Conservation (phyloP, 2,797 vertebrate genomes). For the Gadopsis bispinosus region DNA sequence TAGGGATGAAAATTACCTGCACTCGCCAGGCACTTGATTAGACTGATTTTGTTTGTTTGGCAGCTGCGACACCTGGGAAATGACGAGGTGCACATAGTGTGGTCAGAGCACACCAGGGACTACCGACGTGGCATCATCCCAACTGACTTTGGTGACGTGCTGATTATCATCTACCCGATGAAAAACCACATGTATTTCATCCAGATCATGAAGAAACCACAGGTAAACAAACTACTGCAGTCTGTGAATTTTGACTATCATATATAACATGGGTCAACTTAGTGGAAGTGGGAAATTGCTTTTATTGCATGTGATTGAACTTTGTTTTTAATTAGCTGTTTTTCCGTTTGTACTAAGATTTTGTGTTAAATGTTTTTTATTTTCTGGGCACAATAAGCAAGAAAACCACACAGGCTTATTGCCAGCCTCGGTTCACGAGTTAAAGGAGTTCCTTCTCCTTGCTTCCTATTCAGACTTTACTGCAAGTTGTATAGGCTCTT, state of each 20-base stretch:
- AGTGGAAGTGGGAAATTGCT: background rate
- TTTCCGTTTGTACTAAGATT: background rate
- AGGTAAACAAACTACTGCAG: slow-evolving; percentile 82
- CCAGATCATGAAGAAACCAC: slow-evolving; percentile 95
- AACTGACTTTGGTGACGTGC: slow-evolving; percentile 97
- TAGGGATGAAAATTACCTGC: slow-evolving; percentile 47
- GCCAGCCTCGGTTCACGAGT: slow-evolving; percentile 15
- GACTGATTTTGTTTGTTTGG: slow-evolving; percentile 69
- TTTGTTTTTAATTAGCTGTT: background rate
- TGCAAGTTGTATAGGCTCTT: slow-evolving; percentile 49
- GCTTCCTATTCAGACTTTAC: slow-evolving; percentile 24
- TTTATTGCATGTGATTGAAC: background rate
- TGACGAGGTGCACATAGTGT: slow-evolving; percentile 98
- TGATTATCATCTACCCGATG: slow-evolving; percentile 98
- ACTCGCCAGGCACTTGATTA: slow-evolving; percentile 58
- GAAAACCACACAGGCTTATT: slow-evolving; percentile 21
- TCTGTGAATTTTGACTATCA: background rate
- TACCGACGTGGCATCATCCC: slow-evolving; percentile 97
- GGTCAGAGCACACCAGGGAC: slow-evolving; percentile 98
- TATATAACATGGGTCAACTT: background rate
- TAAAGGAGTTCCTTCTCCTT: slow-evolving; percentile 21
- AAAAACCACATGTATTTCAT: slow-evolving; percentile 98
- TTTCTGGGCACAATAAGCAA: background rate
- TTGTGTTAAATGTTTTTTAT: background rate
- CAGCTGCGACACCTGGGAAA: slow-evolving; percentile 99